These are phyloP conservation scores for Poeciliopsis turneri DNA, from an alignment of 2,797 vertebrate genomes.

Conservation along the genomic window DNA sequence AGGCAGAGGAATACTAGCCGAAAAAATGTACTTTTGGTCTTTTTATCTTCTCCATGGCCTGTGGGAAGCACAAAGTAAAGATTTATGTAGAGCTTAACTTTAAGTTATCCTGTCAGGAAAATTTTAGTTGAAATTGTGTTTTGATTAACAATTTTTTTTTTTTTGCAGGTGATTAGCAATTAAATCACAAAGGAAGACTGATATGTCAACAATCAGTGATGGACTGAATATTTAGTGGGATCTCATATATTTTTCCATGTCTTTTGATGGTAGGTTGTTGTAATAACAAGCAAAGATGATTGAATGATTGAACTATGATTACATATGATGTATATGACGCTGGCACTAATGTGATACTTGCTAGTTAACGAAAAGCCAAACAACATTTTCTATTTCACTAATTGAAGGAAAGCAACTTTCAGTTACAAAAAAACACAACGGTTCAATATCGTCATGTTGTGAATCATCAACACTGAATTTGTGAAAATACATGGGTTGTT, in stretches of 20 bases:
- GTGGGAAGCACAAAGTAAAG: neutral
- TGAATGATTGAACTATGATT: neutral
- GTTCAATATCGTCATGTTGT: neutral
- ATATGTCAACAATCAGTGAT: neutral
- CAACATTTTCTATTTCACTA: neutral
- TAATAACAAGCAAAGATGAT: neutral
- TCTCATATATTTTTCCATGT: neutral
- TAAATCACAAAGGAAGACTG: neutral
- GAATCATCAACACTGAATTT: neutral
- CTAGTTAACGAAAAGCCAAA: neutral
- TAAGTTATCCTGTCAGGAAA: neutral
- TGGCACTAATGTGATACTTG: neutral
- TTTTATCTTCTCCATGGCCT: neutral
- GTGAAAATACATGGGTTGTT: constrained; percentile 6
- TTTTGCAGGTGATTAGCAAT: neutral
- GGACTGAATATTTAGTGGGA: neutral
- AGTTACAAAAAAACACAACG: neutral
- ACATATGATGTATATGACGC: neutral
- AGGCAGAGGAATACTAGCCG: neutral
- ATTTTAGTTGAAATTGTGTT: neutral
- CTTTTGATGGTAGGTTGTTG: neutral
- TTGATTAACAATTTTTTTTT: neutral
- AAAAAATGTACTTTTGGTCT: neutral
- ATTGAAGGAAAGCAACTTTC: neutral
- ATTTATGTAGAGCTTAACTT: neutral